Evolutionary conservation across 2,888 invertebrate genomes (phyloP).

Genomic region (Cerceris ruficornis): DNA sequence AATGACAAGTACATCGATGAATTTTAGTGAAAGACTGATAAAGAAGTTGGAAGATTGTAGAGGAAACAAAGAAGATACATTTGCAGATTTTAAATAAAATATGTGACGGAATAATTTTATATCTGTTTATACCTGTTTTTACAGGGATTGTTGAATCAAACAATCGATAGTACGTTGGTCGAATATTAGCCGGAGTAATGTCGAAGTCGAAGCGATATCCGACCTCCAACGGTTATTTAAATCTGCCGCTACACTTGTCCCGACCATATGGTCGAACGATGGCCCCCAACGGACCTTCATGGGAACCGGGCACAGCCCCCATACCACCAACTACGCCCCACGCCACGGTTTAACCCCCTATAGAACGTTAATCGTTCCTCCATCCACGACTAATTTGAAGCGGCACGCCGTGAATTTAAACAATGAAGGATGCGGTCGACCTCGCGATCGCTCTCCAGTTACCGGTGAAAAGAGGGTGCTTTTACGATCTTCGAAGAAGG

Average conservation of each 20-base stretch:
- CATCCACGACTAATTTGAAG: constrained; percentile 73
- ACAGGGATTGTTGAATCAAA: not conserved
- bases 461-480: constrained; percentile 4
- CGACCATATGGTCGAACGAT: constrained; percentile 76
- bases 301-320: constrained; percentile 78
- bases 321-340: constrained; percentile 67
- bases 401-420: constrained; percentile 73
- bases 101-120: not conserved
- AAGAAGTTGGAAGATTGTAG: too few relatives aligned
- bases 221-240: constrained; percentile 81
- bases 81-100: not conserved
- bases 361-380: constrained; percentile 73
- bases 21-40: too few relatives aligned
- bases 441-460: constrained; percentile 34
- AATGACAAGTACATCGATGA: too few relatives aligned
- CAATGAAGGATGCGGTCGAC: constrained; percentile 69
- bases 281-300: constrained; percentile 81
- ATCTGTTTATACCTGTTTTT: not conserved
- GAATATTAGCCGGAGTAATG: constrained; percentile 36
- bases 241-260: constrained; percentile 81
- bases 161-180: constrained; percentile 3
- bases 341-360: constrained; percentile 58
- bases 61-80: too few relatives aligned
- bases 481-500: not conserved
- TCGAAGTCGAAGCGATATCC: constrained; percentile 41